A percentile compares a stretch with the other conserved stretches of the same genome.
phyloP scores from a whole-genome alignment of 1,140 invertebrate genomes.

The Coelopa frigida region DNA sequence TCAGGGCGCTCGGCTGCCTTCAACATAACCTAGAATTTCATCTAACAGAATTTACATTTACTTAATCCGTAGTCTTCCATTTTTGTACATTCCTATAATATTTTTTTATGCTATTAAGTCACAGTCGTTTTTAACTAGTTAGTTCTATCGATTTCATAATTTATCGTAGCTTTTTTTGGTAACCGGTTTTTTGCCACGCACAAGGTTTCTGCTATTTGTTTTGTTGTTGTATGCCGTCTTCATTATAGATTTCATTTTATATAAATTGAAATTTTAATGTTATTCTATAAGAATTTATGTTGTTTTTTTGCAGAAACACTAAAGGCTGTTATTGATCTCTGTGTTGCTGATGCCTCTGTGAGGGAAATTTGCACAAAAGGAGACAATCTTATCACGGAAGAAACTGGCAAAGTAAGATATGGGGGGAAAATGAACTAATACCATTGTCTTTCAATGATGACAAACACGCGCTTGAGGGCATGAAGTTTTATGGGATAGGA shows the following conservation, averaged over 20 bases:
- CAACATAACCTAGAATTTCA: conserved; percentile 12
- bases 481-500: not conserved
- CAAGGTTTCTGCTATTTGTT: too few species aligned
- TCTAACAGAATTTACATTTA: too few species aligned
- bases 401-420: conserved; percentile 75
- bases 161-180: too few species aligned
- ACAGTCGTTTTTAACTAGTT: not conserved
- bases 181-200: conserved; percentile 18
- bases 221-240: too few species aligned
- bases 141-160: not conserved
- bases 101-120: too few species aligned
- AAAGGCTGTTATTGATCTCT: conserved; percentile 82
- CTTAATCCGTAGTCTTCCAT: too few species aligned
- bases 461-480: conserved; percentile 28
- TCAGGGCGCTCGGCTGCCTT: not conserved
- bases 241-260: too few species aligned
- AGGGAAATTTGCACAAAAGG: conserved; percentile 88
- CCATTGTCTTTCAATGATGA: conserved; percentile 44
- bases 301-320: conserved; percentile 67
- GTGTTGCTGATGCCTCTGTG: conserved; percentile 78
- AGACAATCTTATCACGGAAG: conserved; percentile 80
- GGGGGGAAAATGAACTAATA: not conserved
- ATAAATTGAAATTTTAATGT: too few species aligned
- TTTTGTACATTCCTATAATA: too few species aligned
- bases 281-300: too few species aligned